Evolutionary conservation across 2,888 invertebrate species (phyloP).

Genomic region (Acronicta leporina): DNA sequence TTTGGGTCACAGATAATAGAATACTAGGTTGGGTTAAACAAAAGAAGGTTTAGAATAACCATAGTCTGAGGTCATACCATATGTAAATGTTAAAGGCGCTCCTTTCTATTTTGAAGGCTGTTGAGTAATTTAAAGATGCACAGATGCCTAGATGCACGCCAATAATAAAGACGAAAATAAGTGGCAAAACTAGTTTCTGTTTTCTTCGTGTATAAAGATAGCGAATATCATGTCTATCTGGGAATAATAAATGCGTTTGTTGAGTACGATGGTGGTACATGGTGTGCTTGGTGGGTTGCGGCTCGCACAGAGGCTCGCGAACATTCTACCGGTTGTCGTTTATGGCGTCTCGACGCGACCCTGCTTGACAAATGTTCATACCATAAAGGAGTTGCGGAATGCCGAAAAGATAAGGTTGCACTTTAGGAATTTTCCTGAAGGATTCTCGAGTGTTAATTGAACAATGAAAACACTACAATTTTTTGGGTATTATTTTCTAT

Average conservation of each 20-base stretch:
- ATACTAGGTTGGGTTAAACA: slow-evolving; percentile 44
- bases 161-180: slow-evolving; percentile 41
- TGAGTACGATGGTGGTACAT: slow-evolving; percentile 51
- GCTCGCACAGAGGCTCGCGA: slow-evolving; percentile 48
- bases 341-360: slow-evolving; percentile 67
- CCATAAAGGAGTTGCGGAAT: slow-evolving; percentile 49
- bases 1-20: too few species aligned
- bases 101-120: slow-evolving; percentile 54
- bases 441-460: background rate
- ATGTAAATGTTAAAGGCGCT: slow-evolving; percentile 36
- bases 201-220: slow-evolving; percentile 44
- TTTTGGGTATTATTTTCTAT: background rate
- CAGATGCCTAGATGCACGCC: slow-evolving; percentile 32
- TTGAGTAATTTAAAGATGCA: slow-evolving; percentile 44
- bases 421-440: slow-evolving; percentile 40
- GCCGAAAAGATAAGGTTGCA: slow-evolving; percentile 51
- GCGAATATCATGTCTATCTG: slow-evolving; percentile 51
- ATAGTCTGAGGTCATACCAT: slow-evolving; percentile 42
- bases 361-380: slow-evolving; percentile 59
- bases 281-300: slow-evolving; percentile 48
- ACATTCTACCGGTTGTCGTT: slow-evolving; percentile 78
- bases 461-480: slow-evolving; percentile 1
- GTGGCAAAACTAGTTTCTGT: slow-evolving; percentile 32
- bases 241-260: slow-evolving; percentile 53
- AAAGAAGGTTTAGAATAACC: slow-evolving; percentile 41